Evolutionary conservation across 2,888 invertebrate genomes (phyloP).

Genomic region (Chrysolina americana): DNA sequence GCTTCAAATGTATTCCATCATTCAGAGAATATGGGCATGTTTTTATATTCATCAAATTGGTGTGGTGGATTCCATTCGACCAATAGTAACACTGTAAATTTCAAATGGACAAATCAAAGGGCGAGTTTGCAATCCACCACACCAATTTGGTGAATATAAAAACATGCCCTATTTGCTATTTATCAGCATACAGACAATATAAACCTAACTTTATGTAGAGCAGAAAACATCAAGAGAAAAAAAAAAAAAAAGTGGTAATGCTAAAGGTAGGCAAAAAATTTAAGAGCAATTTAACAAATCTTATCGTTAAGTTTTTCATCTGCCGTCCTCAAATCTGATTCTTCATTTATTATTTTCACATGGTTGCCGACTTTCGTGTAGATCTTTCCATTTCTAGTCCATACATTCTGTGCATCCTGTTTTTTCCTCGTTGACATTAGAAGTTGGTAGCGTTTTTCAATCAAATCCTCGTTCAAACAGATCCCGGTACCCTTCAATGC

Average conservation of each 20-base stretch:
- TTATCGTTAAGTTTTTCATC: constrained; percentile 9
- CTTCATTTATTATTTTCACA: constrained; percentile 13
- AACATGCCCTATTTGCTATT: too few relatives aligned
- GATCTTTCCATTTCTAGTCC: constrained; percentile 13
- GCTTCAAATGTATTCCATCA: too few relatives aligned
- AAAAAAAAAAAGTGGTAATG: background rate
- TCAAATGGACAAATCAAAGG: too few relatives aligned
- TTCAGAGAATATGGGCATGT: constrained; percentile 11
- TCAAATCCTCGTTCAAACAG: constrained; percentile 13
- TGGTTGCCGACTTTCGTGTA: constrained; percentile 9
- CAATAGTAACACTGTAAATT: too few relatives aligned
- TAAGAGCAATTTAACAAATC: constrained; percentile 5
- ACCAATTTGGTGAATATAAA: too few relatives aligned
- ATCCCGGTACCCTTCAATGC: too few relatives aligned
- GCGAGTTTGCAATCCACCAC: too few relatives aligned
- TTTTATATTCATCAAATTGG: too few relatives aligned
- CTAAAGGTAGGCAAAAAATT: too few relatives aligned
- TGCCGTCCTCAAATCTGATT: background rate
- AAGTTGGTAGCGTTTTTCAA: constrained; percentile 14
- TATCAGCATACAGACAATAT: background rate
- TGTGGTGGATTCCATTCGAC: too few relatives aligned
- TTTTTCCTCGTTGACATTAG: constrained; percentile 11
- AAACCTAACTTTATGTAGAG: constrained; percentile 3
- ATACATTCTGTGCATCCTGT: constrained; percentile 6
- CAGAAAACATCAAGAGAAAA: background rate